Conservation (phyloP, 2,888 invertebrate genomes). For the Teleogryllus oceanicus region DNA sequence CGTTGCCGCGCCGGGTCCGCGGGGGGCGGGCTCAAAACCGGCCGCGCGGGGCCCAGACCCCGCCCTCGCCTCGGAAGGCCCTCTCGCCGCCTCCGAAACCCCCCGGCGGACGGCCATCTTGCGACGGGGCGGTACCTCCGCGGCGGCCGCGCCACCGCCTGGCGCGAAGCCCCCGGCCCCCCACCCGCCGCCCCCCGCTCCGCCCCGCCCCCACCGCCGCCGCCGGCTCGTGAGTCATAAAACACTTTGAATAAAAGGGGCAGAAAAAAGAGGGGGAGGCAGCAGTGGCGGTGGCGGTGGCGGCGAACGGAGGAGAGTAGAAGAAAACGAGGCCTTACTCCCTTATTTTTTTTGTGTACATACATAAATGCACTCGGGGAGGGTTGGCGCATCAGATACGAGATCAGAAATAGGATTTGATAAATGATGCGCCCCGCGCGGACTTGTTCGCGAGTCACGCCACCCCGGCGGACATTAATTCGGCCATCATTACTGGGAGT, state of each 20-base stretch:
- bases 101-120: background rate
- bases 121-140: conserved; percentile 18
- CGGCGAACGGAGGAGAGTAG: background rate
- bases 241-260: conserved; percentile 3
- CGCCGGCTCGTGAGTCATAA: background rate
- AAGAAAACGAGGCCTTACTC: background rate
- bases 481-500: background rate
- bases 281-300: background rate
- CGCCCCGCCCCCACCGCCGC: background rate
- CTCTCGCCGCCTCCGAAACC: background rate
- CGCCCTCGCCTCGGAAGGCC: background rate
- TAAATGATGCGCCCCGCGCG: background rate
- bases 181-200: background rate
- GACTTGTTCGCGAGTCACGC: conserved; percentile 1
- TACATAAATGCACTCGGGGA: background rate
- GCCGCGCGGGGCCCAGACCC: background rate
- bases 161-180: background rate
- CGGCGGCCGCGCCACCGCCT: background rate
- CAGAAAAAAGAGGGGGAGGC: background rate
- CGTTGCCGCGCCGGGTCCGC: background rate
- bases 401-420: conserved; percentile 18
- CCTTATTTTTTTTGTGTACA: background rate
- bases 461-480: conserved; percentile 9
- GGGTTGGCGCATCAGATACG: background rate
- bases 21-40: background rate